Conservation (phyloP, 1,140 invertebrate genomes). For the Calliopsis andreniformis region DNA sequence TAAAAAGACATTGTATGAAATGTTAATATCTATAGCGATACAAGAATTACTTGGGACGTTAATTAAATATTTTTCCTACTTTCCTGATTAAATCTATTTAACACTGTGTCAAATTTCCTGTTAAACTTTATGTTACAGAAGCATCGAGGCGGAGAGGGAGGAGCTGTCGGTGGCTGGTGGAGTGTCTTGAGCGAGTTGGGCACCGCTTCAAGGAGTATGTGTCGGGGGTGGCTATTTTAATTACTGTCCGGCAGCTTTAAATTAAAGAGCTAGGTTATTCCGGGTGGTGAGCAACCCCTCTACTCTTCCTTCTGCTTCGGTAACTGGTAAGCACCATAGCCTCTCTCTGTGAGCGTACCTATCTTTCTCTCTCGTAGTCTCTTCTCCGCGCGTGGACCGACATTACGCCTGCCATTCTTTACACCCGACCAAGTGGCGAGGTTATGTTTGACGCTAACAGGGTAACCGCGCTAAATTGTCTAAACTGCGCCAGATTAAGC, state of each 20-base stretch:
- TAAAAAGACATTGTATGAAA: too few relatives aligned
- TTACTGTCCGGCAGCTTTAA: slow-evolving; percentile 81
- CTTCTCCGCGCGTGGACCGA: slow-evolving; percentile 63
- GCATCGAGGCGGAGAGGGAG: background rate
- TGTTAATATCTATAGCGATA: too few relatives aligned
- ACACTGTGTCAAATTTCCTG: background rate
- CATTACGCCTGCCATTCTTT: slow-evolving; percentile 74
- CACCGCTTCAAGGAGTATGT: slow-evolving; percentile 75
- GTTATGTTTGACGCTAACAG: slow-evolving; percentile 77
- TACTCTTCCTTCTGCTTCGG: slow-evolving; percentile 66
- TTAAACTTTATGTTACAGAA: background rate
- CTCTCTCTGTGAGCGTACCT: slow-evolving; percentile 20
- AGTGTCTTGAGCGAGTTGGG: slow-evolving; percentile 64
- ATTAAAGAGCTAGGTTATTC: slow-evolving; percentile 80
- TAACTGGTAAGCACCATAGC: slow-evolving; percentile 67
- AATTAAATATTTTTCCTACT: too few relatives aligned
- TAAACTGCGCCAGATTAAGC: slow-evolving; percentile 72
- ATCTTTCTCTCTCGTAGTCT: slow-evolving; percentile 16
- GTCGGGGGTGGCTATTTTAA: slow-evolving; percentile 80
- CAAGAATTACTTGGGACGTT: too few relatives aligned
- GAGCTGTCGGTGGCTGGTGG: background rate
- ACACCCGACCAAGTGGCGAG: slow-evolving; percentile 67
- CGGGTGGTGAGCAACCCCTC: slow-evolving; percentile 64
- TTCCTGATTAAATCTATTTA: background rate
- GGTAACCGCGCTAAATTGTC: slow-evolving; percentile 75